phyloP scores from a whole-genome alignment of 2,888 invertebrate species.

The Dexiosoma caninum region DNA sequence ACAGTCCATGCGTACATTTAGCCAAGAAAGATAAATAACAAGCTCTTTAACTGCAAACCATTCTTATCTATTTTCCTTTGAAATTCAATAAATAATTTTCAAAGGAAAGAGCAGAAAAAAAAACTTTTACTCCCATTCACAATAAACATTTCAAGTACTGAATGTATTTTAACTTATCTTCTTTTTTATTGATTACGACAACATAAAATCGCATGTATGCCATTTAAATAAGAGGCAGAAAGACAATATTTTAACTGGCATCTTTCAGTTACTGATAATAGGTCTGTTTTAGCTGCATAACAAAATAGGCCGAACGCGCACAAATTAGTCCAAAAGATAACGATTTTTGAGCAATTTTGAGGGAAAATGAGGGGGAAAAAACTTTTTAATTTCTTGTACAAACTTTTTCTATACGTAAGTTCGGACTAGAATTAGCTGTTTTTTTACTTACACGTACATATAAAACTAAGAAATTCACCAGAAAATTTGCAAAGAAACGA shows the following conservation, averaged over 20 bases:
- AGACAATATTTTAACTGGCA: slow-evolving; percentile 22
- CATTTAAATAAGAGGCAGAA: not conserved
- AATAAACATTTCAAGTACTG: slow-evolving; percentile 16
- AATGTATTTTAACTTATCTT: slow-evolving; percentile 15
- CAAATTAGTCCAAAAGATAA: no score
- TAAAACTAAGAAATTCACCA: no score
- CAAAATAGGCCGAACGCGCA: no score
- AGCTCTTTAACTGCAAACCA: not conserved
- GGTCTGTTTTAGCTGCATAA: no score
- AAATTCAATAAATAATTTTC: not conserved
- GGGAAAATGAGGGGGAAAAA: no score
- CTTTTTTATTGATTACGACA: slow-evolving; percentile 25
- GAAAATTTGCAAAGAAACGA: no score
- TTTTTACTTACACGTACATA: no score
- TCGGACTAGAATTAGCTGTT: no score
- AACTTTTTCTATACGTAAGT: no score
- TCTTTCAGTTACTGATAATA: not conserved
- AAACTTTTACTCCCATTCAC: not conserved
- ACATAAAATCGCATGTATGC: slow-evolving; percentile 17
- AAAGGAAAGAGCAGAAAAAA: not conserved
- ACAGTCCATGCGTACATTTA: no score
- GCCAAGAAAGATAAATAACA: not conserved
- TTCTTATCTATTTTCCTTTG: not conserved
- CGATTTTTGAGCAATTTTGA: no score
- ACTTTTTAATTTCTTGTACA: no score